Conservation (phyloP, 2,888 invertebrate species). For the Heliconius cydno region DNA sequence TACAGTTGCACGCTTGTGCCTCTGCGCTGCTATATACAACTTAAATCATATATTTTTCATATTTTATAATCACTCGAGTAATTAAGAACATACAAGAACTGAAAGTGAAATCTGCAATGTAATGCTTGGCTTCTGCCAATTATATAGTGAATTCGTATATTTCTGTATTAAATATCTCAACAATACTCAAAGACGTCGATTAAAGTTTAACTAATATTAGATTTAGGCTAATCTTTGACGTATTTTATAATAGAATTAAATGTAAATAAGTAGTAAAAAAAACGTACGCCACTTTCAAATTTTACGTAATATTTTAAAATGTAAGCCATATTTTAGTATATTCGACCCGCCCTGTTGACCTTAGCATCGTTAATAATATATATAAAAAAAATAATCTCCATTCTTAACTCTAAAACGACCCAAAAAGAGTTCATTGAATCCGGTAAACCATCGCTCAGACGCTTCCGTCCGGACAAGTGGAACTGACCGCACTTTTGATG, state of each 20-base stretch:
- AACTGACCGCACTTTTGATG: conserved; percentile 56
- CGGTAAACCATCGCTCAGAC: conserved; percentile 67
- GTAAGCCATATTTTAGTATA: neutral
- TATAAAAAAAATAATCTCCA: conserved; percentile 34
- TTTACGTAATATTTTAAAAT: conserved; percentile 11
- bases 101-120: conserved; percentile 22
- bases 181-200: neutral
- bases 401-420: conserved; percentile 55
- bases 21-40: neutral
- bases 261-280: neutral
- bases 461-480: conserved; percentile 69
- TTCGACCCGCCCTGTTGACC: conserved; percentile 27
- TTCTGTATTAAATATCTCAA: neutral
- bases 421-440: conserved; percentile 74
- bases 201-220: neutral
- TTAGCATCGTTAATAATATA: conserved; percentile 45
- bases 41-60: neutral
- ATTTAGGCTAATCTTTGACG: neutral
- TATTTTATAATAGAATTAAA: neutral
- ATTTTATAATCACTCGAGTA: conserved; percentile 11
- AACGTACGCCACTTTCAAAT: conserved; percentile 9
- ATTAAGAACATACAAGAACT: conserved; percentile 3
- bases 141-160: neutral
- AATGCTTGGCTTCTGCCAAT: conserved; percentile 6
- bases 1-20: too few species aligned